A percentile compares a stretch with the other conserved stretches of the same genome.
These are phyloP conservation scores for Hydractinia echinata DNA, from an alignment of 30 jellyfish, hydroid and myxozoan species.

Conservation along the genomic window DNA sequence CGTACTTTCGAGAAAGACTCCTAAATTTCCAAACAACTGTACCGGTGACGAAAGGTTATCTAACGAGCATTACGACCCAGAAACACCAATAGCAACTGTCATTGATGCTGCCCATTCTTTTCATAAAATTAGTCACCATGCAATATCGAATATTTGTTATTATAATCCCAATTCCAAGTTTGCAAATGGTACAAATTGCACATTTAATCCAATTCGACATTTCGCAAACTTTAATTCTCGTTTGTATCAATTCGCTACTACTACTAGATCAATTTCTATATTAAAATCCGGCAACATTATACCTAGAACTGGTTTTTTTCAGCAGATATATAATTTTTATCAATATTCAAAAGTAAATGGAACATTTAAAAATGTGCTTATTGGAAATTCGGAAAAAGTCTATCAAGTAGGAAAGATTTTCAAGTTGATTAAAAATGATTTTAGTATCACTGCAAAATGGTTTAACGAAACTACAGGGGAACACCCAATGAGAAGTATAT, in stretches of 20 bases:
- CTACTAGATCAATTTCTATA: too few relatives aligned
- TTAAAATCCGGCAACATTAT: too few relatives aligned
- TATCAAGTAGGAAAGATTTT: too few relatives aligned
- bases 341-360: too few relatives aligned
- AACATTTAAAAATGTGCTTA: too few relatives aligned
- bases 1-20: background rate
- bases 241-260: background rate
- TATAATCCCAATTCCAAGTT: background rate
- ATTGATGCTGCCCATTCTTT: constrained; percentile 48
- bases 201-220: background rate
- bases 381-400: too few relatives aligned
- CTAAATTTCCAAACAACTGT: constrained; percentile 13
- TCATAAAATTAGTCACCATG: too few relatives aligned
- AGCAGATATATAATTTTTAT: too few relatives aligned
- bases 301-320: too few relatives aligned
- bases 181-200: background rate
- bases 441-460: too few relatives aligned
- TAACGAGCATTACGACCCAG: background rate
- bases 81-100: constrained; percentile 48
- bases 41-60: constrained; percentile 56
- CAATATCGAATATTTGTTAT: constrained; percentile 23
- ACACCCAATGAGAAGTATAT: constrained; percentile 2
- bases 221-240: background rate
- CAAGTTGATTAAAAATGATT: too few relatives aligned
- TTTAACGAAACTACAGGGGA: too few relatives aligned